Conservation (phyloP, 2,797 vertebrate genomes). For the Ctenopoma multispine region DNA sequence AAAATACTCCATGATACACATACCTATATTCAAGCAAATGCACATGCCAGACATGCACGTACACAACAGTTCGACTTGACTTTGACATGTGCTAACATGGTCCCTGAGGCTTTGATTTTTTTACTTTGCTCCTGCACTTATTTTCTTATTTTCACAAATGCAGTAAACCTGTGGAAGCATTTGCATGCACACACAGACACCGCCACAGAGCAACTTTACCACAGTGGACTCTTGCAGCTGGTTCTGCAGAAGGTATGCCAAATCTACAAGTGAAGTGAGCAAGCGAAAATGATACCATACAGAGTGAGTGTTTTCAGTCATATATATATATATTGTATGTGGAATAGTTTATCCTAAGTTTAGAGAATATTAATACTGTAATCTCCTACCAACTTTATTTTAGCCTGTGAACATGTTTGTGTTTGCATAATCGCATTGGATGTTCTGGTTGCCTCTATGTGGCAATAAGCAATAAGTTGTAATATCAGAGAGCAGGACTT, state of each 20-base stretch:
- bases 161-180: constrained; percentile 72
- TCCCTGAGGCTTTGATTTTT: constrained; percentile 46
- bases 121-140: constrained; percentile 59
- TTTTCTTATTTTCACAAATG: constrained; percentile 63
- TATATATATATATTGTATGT: constrained; percentile 52
- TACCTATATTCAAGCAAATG: constrained; percentile 30
- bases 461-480: constrained; percentile 81
- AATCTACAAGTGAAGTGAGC: constrained; percentile 63
- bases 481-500: constrained; percentile 72
- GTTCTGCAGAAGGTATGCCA: constrained; percentile 81
- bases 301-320: constrained; percentile 52
- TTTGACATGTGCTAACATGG: constrained; percentile 44
- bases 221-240: constrained; percentile 75
- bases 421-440: constrained; percentile 67
- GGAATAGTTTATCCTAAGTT: constrained; percentile 58
- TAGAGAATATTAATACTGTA: constrained; percentile 49
- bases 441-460: constrained; percentile 61
- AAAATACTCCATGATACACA: constrained; percentile 46
- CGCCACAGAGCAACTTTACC: constrained; percentile 47
- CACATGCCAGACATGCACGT: constrained; percentile 37
- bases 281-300: constrained; percentile 41
- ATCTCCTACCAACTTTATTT: constrained; percentile 55
- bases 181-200: constrained; percentile 58
- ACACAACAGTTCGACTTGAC: constrained; percentile 39
- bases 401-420: constrained; percentile 65